Base-by-base conservation (phyloP, 2,888 invertebrate species). In the Bhutanitis thaidina region DNA sequence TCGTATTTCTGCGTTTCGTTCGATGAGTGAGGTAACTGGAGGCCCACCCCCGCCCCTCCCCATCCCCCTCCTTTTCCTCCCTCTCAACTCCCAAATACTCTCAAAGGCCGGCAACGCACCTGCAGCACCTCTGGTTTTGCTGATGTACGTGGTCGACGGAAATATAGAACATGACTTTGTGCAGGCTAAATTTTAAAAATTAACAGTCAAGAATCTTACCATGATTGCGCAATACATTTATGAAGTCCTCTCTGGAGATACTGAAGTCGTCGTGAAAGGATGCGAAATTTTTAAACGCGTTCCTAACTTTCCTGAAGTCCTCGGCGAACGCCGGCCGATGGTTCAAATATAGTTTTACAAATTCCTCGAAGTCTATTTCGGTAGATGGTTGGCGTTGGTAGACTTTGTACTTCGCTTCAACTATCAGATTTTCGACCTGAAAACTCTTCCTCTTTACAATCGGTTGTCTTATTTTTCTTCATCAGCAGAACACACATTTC, bases 261-360 rank as follows among this genome's bases (percentile, higher is more conserved):
- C 53, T 57, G 20, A 69, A 59, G 7, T 56, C 61, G 0, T 60
- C 60, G 0, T 74, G 65, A 1, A 65, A 43, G 3, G 57, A 40
- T n/a, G 84, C 79, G 58, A 91, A 89, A 27, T 67, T 67, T 27
- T 69, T 68, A 60, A 92, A 93, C 0, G 91, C 88, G 36, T 76
- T 67, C 49, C 77, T 73, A n/a, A 93, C 60, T 30, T 80, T 73
- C 25, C 68, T 69, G 51, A 75, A 69, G 13, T 75, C 82, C 55
- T 92, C 86, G 0, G 92, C 91, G 60, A 91, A 87, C 0, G 90
- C 91, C 0, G 93, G 93, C 56, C 92, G 90, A 66, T 94, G 93
- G 71, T 94, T 94, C 40, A 93, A 66, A 62, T 92, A 94, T 12
- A 93, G 72, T 65, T 90, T 91, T 0, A 94, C 91, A 56, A 93